Percentiles rank a stretch among this genome's conserved stretches.
These are phyloP conservation scores for Aphrophora alni DNA, from an alignment of 2,888 invertebrate genomes.

Conservation along the genomic window DNA sequence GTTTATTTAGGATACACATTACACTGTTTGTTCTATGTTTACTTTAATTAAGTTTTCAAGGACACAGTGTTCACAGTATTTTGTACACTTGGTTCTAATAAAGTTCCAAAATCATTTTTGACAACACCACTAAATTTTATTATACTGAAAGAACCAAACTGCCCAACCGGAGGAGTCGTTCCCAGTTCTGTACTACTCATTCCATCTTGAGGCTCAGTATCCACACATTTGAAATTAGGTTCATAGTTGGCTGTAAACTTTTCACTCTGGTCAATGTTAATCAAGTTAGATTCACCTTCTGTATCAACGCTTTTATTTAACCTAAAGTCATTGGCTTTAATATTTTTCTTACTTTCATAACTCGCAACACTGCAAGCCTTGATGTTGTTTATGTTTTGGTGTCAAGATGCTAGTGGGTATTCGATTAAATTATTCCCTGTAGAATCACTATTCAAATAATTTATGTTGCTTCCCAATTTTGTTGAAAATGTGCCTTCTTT, in stretches of 20 bases:
- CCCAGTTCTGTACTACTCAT: too few relatives aligned
- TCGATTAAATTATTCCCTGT: constrained; percentile 19
- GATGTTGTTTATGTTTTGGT: not conserved
- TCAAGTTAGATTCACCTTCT: not conserved
- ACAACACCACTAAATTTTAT: not conserved
- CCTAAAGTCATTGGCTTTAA: not conserved
- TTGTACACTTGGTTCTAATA: not conserved
- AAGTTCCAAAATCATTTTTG: not conserved
- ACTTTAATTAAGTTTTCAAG: not conserved
- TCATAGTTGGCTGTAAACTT: not conserved
- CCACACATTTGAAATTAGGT: too few relatives aligned
- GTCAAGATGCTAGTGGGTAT: constrained; percentile 33
- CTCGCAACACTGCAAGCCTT: not conserved
- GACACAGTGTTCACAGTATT: not conserved
- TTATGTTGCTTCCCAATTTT: constrained; percentile 33
- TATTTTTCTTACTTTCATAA: not conserved
- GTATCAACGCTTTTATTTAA: not conserved
- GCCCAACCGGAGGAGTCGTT: too few relatives aligned
- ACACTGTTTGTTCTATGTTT: too few relatives aligned
- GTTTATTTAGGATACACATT: too few relatives aligned
- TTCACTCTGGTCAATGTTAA: not conserved
- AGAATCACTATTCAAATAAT: constrained; percentile 34
- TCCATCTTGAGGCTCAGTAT: too few relatives aligned
- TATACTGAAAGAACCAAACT: not conserved
- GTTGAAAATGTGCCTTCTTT: constrained; percentile 40